These are phyloP conservation scores for Aphidius gifuensis DNA, from an alignment of 1,140 invertebrate species.

Conservation along the genomic window DNA sequence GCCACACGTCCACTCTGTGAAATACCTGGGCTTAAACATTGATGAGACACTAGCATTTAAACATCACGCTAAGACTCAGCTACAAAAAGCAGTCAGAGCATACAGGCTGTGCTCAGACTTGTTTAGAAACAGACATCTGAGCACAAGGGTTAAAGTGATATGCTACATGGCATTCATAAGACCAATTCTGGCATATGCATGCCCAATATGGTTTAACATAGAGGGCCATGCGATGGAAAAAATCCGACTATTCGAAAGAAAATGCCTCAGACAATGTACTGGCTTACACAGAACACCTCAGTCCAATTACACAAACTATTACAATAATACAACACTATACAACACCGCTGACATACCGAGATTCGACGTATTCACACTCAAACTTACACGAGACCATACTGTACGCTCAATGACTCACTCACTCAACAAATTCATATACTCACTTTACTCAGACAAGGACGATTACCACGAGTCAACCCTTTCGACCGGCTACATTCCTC, in stretches of 20 bases:
- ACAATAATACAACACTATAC: constrained; percentile 23
- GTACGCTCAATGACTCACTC: constrained; percentile 10
- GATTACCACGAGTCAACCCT: no score
- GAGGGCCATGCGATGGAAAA: constrained; percentile 9
- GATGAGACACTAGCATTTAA: no score
- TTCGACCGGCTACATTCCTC: no score
- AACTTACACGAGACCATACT: constrained; percentile 22
- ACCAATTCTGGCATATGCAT: no score
- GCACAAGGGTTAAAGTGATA: constrained; percentile 18
- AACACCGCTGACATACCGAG: constrained; percentile 27
- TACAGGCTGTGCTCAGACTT: background rate
- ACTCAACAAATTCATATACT: constrained; percentile 6
- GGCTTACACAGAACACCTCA: constrained; percentile 8
- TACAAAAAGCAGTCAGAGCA: no score
- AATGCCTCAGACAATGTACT: constrained; percentile 9
- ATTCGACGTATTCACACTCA: constrained; percentile 26
- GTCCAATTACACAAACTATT: constrained; percentile 16
- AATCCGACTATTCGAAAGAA: constrained; percentile 18
- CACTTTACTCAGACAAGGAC: no score
- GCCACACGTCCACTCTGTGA: no score
- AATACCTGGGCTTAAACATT: no score
- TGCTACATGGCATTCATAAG: constrained; percentile 26
- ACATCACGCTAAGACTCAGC: no score
- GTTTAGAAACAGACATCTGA: constrained; percentile 17
- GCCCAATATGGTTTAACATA: constrained; percentile 17